phyloP scores from a whole-genome alignment of 2,888 invertebrate species.

The Polyploca ridens region DNA sequence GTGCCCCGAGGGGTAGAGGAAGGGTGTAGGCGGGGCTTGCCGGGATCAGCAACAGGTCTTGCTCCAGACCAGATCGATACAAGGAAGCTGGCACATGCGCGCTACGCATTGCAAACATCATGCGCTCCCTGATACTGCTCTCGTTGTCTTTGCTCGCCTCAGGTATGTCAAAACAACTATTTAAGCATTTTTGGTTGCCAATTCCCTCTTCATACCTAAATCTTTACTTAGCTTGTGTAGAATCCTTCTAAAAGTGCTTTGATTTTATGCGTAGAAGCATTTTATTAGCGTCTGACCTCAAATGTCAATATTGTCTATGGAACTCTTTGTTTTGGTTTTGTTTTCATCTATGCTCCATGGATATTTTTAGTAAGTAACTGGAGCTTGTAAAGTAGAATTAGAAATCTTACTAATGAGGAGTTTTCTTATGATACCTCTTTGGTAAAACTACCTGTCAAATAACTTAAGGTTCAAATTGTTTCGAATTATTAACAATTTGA shows the following conservation, averaged over 20 bases:
- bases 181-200: slow-evolving; percentile 7
- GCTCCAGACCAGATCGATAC: slow-evolving; percentile 70
- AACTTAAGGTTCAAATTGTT: too few relatives aligned
- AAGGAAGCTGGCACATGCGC: slow-evolving; percentile 78
- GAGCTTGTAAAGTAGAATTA: too few relatives aligned
- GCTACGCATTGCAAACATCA: slow-evolving; percentile 59
- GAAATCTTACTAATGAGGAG: too few relatives aligned
- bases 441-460: too few relatives aligned
- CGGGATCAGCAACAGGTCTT: slow-evolving; percentile 75
- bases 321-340: slow-evolving; percentile 32
- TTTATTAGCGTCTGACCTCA: slow-evolving; percentile 20
- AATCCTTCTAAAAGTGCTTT: not conserved
- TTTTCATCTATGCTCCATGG: not conserved
- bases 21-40: slow-evolving; percentile 51
- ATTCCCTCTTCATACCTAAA: slow-evolving; percentile 11
- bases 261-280: not conserved
- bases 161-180: slow-evolving; percentile 67
- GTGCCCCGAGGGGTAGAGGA: slow-evolving; percentile 40
- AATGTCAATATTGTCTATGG: slow-evolving; percentile 52
- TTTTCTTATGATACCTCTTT: too few relatives aligned
- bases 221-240: not conserved
- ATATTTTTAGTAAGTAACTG: not conserved
- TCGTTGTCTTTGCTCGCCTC: slow-evolving; percentile 65
- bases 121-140: slow-evolving; percentile 74
- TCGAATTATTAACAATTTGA: too few relatives aligned